Percentiles rank a stretch among this genome's conserved stretches.
Evolutionary conservation across 2,797 vertebrate genomes (phyloP).

Genomic region (Myoxocephalus aenaeus): DNA sequence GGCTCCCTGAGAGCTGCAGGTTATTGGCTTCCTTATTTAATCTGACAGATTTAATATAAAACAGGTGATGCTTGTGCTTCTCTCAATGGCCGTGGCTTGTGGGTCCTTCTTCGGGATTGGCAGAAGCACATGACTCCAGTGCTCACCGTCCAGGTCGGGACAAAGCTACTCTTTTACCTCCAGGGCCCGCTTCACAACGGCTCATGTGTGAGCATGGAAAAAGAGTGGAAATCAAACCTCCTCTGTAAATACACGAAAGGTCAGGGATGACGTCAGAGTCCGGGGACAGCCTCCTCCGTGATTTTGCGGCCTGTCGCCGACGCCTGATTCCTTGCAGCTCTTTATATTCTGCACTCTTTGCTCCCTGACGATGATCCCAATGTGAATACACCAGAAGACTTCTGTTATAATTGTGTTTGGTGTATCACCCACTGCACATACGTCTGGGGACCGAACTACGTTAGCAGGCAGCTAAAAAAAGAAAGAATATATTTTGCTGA

Average conservation of each 20-base stretch:
- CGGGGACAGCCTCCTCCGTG: constrained; percentile 59
- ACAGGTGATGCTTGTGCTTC: constrained; percentile 78
- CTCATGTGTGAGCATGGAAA: constrained; percentile 80
- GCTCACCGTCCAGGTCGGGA: constrained; percentile 75
- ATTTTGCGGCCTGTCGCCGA: constrained; percentile 67
- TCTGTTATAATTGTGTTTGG: constrained; percentile 59
- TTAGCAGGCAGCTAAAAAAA: constrained; percentile 47
- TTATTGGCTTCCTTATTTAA: constrained; percentile 79
- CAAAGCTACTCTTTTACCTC: constrained; percentile 84
- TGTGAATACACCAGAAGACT: constrained; percentile 58
- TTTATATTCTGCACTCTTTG: constrained; percentile 73
- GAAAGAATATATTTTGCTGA: constrained; percentile 63
- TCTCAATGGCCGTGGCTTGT: constrained; percentile 66
- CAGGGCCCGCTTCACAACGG: constrained; percentile 68
- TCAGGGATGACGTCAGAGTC: constrained; percentile 78
- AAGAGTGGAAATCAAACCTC: constrained; percentile 79
- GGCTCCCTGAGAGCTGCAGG: constrained; percentile 51
- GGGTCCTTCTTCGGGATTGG: constrained; percentile 74
- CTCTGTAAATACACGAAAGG: constrained; percentile 84
- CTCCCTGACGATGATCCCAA: constrained; percentile 68
- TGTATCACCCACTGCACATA: constrained; percentile 32
- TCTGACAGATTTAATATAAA: constrained; percentile 82
- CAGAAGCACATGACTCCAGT: constrained; percentile 68
- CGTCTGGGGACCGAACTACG: constrained; percentile 36
- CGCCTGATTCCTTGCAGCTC: constrained; percentile 62